phyloP scores from a whole-genome alignment of 2,797 vertebrate species.

The Diglossa cyanea region DNA sequence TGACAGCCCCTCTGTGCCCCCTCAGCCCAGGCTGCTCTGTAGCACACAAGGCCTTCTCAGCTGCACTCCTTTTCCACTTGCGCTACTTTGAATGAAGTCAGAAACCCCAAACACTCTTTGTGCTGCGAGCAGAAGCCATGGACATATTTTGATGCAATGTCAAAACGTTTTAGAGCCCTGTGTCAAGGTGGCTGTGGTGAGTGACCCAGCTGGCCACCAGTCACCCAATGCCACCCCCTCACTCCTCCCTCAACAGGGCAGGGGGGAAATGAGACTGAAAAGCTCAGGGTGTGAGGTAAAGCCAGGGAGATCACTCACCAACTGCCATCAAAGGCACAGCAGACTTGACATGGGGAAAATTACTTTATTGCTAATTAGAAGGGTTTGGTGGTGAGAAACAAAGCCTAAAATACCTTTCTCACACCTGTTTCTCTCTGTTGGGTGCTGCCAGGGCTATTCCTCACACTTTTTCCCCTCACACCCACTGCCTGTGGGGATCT shows the following conservation, averaged over 20 bases:
- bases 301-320: background rate
- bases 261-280: background rate
- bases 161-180: background rate
- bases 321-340: background rate
- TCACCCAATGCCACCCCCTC: rapidly evolving
- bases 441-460: background rate
- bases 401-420: background rate
- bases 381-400: background rate
- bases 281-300: background rate
- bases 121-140: rapidly evolving
- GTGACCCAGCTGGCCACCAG: background rate
- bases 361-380: background rate
- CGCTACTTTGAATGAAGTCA: background rate
- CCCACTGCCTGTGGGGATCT: rapidly evolving
- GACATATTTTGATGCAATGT: background rate
- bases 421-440: background rate
- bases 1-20: rapidly evolving
- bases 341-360: background rate
- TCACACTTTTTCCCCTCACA: background rate
- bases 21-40: background rate
- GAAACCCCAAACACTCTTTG: background rate
- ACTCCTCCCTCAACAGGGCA: background rate
- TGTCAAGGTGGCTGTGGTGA: rapidly evolving
- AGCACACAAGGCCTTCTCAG: background rate
- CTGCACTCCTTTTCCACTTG: background rate